Evolutionary conservation across 2,888 invertebrate genomes (phyloP), one percentile per base, ranked within the genome.

Genomic region (Sepioteuthis lessoniana): DNA sequence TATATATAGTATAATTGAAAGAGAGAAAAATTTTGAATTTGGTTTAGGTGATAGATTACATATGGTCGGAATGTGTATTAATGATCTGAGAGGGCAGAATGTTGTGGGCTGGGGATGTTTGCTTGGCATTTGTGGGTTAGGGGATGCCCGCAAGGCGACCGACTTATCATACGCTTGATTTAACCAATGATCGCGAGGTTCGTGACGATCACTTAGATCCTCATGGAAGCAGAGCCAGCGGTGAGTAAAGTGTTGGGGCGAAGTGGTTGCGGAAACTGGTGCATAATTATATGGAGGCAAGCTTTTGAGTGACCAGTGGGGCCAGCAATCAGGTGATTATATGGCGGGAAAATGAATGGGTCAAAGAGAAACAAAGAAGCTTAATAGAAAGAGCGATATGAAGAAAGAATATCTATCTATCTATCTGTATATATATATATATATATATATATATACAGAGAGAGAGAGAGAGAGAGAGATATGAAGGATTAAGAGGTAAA

Each of bases 161-260:
- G 19, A 76, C n/a, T 13, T 76, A 76, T 76, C 76, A 76, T n/a
- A 76, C 76, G 76, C n/a, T 76, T 76, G n/a, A 76, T 76, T 76
- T 76, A 76, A 76, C n/a, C 76, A 76, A 76, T 76, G 76, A 76
- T 76, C 76, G 76, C 76, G 76, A 35, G n/a, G 76, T n/a, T 76
- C 35, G n/a, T 76, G n/a, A 76, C 76, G n/a, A n/a, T 76, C 76
- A 76, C 76, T 76, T 76, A 76, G 76, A 76, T 76, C 76, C n/a
- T 35, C 76, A 76, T 76, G n/a, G 76, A 76, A n/a, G 76, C 76
- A n/a, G 76, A 16, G 76, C n/a, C n/a, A 76, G 16, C n/a, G n/a
- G 76, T 60, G 31, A 31, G 60, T 60, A 25, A 31, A 28, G 60
- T 8, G 60, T 76, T 35, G 76, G 76, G 76, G n/a, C n/a, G n/a